phyloP scores from a whole-genome alignment of 2,113 vertebrate species.

The Origma solitaria region DNA sequence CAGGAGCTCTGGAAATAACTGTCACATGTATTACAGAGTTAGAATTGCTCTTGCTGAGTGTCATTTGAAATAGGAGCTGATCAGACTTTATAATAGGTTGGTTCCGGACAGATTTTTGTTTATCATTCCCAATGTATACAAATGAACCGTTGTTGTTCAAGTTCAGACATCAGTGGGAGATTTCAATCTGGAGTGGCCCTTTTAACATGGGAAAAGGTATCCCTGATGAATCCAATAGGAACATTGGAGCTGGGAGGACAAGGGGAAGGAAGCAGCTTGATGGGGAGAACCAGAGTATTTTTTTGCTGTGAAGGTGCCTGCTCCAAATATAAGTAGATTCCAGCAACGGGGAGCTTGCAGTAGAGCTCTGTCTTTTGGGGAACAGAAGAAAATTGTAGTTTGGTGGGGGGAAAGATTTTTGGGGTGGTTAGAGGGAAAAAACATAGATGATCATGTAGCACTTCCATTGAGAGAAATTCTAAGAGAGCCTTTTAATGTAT shows the following conservation, averaged over 20 bases:
- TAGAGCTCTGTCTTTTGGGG: not conserved
- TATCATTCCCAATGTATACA: not conserved
- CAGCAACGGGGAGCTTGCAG: not conserved
- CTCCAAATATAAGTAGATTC: not conserved
- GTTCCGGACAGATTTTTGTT: not conserved
- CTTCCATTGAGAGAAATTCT: not conserved
- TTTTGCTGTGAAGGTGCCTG: too few relatives aligned
- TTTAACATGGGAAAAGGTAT: not conserved
- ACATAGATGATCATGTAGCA: accelerated
- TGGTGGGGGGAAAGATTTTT: accelerated
- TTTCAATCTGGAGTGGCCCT: not conserved
- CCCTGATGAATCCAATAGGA: not conserved
- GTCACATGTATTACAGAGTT: not conserved
- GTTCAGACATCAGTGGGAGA: not conserved
- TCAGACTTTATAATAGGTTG: not conserved
- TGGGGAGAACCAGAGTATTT: accelerated
- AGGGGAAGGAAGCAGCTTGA: not conserved
- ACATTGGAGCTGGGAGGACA: not conserved
- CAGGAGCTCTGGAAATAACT: not conserved
- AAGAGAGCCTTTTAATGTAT: not conserved
- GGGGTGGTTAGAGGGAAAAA: not conserved
- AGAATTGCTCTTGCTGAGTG: not conserved
- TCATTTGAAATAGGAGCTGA: not conserved
- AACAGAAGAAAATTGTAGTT: not conserved
- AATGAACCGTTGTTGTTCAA: not conserved